Conservation (phyloP, 1,140 invertebrate species). For the Bombus huntii region DNA sequence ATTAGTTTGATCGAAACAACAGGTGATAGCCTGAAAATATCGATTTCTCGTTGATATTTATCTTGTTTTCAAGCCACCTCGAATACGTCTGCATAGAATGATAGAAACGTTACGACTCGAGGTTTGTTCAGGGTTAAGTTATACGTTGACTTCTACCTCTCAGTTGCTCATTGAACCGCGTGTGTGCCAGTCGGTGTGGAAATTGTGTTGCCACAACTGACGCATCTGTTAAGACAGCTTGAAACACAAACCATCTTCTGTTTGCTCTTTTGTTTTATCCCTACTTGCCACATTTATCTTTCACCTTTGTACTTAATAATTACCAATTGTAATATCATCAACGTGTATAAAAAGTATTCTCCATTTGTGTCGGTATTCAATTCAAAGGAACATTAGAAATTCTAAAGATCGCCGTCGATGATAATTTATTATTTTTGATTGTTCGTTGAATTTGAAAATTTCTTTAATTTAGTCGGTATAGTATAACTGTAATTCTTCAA, state of each 20-base stretch:
- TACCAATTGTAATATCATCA: background rate
- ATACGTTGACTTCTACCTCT: conserved; percentile 52
- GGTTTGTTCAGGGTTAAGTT: conserved; percentile 46
- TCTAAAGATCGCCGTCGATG: no score
- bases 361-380: background rate
- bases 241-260: background rate
- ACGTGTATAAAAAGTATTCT: background rate
- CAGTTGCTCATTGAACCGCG: conserved; percentile 10
- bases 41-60: background rate
- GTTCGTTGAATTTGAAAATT: no score
- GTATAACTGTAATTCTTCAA: no score
- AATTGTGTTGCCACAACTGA: conserved; percentile 31
- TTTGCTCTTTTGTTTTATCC: background rate
- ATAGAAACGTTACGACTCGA: conserved; percentile 21
- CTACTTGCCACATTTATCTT: background rate
- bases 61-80: background rate
- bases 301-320: background rate
- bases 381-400: no score
- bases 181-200: conserved; percentile 29
- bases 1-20: background rate
- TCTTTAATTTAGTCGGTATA: no score
- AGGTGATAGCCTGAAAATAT: background rate
- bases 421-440: no score
- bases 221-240: conserved; percentile 32
- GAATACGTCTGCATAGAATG: background rate